Evolutionary conservation across 2,797 vertebrate genomes (phyloP).

Genomic region (Phoeniculus purpureus): DNA sequence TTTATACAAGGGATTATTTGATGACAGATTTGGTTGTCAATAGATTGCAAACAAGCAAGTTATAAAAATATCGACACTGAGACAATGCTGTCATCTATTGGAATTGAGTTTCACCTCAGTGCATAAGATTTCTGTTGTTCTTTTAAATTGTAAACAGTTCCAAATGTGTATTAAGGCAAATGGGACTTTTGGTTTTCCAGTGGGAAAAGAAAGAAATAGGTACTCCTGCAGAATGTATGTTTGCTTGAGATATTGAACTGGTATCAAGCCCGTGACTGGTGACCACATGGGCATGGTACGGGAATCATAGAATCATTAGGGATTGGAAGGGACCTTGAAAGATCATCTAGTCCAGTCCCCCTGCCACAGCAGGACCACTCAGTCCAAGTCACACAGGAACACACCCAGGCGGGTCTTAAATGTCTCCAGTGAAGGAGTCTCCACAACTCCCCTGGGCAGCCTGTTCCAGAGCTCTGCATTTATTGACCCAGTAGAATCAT

Average conservation of each 20-base stretch:
- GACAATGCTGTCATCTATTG: neutral
- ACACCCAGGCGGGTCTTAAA: too few relatives aligned
- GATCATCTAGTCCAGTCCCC: too few relatives aligned
- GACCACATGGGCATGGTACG: neutral
- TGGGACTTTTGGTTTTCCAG: neutral
- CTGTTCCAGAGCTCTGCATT: too few relatives aligned
- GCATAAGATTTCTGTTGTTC: neutral
- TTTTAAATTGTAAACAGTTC: neutral
- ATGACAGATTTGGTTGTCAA: neutral
- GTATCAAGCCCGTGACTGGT: neutral
- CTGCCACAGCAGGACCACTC: too few relatives aligned
- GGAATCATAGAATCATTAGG: neutral
- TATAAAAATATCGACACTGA: neutral
- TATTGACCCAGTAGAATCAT: neutral
- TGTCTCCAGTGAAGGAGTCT: too few relatives aligned
- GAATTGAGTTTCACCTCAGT: neutral
- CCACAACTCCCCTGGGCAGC: too few relatives aligned
- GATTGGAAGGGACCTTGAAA: too few relatives aligned
- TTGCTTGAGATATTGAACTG: neutral
- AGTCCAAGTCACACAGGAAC: too few relatives aligned
- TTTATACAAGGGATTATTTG: neutral
- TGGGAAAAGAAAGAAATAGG: neutral
- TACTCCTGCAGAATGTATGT: accelerated
- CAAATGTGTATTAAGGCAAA: neutral
- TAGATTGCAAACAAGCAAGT: neutral